Evolutionary conservation across 2,113 vertebrate species (phyloP), one percentile per base, ranked within the genome.

Genomic region (Mixornis gularis): DNA sequence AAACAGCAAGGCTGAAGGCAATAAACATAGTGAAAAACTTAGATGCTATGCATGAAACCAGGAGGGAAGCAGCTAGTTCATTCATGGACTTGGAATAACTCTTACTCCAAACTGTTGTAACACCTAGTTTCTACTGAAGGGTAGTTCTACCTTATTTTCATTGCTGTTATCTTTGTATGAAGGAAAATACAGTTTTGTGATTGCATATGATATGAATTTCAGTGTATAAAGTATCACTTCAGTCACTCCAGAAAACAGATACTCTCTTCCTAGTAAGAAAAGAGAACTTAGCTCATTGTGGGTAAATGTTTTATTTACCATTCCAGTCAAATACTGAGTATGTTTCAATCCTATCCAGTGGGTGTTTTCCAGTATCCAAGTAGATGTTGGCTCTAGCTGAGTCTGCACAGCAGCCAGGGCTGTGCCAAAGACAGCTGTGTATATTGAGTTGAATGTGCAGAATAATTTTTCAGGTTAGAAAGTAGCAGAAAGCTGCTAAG

Each of bases 61-160:
- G 26, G 11, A 2, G 0, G 8, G 7, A 30, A 69, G 41, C 0
- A 5, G 6, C 7, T 71, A 40, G 22, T 26, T 76, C 32, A 25
- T 72, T 64, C 16, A 46, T 10, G 2, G 18, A 46, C 22, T 63
- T 13, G 18, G 22, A 70, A 53, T 27, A 81, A 63, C 4, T 38
- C 48, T 44, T 49, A 27, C 7, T 90, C 34, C 29, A 58, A 87
- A 46, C 3, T 32, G 2, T 30, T 66, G 8, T 22, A 76, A 68
- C 7, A 16, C 6, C 5, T 53, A 10, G 6, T 70, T 91, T 81
- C 29, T 70, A 12, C 17, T 53, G 32, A 87, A 85, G 32, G 25
- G 5, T 49, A 27, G 13, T 71, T 74, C 29, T 79, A 19, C 11
- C 26, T 7, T 30, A 21, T 36, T 85, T 82, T 65, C 15, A 32